Evolutionary conservation across 2,888 invertebrate genomes (phyloP).

Genomic region (Ypsolopha scabrella): DNA sequence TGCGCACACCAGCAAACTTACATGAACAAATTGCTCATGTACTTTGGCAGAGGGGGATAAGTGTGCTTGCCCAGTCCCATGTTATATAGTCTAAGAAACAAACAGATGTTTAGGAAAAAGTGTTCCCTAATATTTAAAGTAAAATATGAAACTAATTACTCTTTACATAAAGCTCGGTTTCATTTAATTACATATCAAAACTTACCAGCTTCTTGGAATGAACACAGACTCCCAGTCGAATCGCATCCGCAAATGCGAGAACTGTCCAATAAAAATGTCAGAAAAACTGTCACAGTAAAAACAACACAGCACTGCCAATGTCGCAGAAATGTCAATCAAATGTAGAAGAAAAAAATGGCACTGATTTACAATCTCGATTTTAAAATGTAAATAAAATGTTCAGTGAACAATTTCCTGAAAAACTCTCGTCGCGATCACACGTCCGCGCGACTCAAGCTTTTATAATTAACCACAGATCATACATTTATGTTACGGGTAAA

Average conservation of each 20-base stretch:
- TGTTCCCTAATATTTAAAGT: constrained; percentile 25
- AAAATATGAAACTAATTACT: constrained; percentile 55
- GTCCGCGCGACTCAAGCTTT: constrained; percentile 35
- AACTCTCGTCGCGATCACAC: constrained; percentile 17
- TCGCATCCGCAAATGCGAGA: constrained; percentile 23
- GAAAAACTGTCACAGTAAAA: constrained; percentile 24
- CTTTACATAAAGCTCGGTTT: constrained; percentile 48
- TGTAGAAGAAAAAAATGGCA: no score
- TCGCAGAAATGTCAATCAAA: not conserved
- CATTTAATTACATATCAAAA: constrained; percentile 58
- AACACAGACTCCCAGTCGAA: constrained; percentile 27
- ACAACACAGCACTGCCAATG: constrained; percentile 10
- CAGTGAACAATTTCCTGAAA: constrained; percentile 14
- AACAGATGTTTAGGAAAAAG: constrained; percentile 7
- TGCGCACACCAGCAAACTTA: no score
- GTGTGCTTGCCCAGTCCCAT: no score
- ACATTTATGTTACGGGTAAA: no score
- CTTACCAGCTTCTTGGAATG: constrained; percentile 53
- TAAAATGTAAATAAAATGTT: no score
- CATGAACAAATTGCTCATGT: no score
- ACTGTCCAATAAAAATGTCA: constrained; percentile 11
- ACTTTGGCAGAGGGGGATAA: no score
- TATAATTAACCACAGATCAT: constrained; percentile 46
- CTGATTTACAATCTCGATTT: no score
- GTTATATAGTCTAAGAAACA: no score